Evolutionary conservation across 2,113 vertebrate species (phyloP), one percentile per base, ranked within the genome.

Genomic region (Barbus barbus): DNA sequence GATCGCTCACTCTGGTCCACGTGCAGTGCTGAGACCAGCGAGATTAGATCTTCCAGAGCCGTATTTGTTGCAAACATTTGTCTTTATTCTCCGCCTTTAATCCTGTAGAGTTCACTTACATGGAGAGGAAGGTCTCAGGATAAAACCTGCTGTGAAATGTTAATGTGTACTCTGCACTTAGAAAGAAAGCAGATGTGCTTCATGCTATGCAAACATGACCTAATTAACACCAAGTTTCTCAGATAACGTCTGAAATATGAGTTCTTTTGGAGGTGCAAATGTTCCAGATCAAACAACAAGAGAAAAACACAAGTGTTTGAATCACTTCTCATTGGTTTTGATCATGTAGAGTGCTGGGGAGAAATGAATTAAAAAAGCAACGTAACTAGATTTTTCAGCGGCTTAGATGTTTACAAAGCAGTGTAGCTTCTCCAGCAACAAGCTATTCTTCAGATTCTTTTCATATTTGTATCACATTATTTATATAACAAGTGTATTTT

Each of bases 51-150:
- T 84, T 78, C 82, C 46, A 77, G 78, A 72, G 26, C 24, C 20
- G 31, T 53, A 82, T 84, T 71, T 31, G 73, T 11, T 41, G 46
- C 41, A 78, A 28, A 28, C 74, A 78, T 87, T 85, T 44, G 53
- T 82, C 56, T 73, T 82, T 85, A 71, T 82, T 84, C 75, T 58
- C 53, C 72, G 0, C 22, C n/a, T 71, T 58, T 60, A 86, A 56
- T 22, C 65, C 78, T 28, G 13, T 22, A 56, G 53, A 71, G 74
- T 69, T 75, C 44, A 79, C 58, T 81, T 67, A 82, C 22, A 77
- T 20, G 16, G n/a, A 67, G n/a, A 51, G 14, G 14, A 48, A 31
- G 63, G 18, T 26, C 22, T 31, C 2, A 5, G 53, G 9, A 28
- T 67, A 33, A 33, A 67, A 20, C 33, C 63, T 1, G 18, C 31